A percentile compares a stretch with the other conserved stretches of the same genome.
Conservation (phyloP, 2,113 vertebrate genomes). For the Microcebus griseorufus region DNA sequence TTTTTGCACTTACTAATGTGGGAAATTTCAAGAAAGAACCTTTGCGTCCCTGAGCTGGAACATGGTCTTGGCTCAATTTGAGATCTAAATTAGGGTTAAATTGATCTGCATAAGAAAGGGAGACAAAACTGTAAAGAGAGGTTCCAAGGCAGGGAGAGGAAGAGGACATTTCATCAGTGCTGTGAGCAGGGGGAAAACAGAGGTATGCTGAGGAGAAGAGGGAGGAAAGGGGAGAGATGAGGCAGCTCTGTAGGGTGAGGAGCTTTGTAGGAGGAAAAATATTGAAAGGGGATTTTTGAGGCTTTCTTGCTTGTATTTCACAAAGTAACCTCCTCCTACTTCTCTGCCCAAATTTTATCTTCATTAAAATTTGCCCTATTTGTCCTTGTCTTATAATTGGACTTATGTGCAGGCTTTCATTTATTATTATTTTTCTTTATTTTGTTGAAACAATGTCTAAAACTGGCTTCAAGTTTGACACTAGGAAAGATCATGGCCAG, state of each 20-base stretch:
- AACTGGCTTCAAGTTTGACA: neutral
- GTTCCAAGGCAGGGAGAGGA: accelerated
- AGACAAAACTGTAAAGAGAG: neutral
- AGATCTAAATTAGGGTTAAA: neutral
- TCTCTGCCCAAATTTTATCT: neutral
- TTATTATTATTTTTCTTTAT: neutral
- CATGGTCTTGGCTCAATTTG: neutral
- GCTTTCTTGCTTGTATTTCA: neutral
- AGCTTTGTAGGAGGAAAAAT: neutral
- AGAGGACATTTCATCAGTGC: accelerated
- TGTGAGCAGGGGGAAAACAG: neutral
- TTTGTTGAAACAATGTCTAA: neutral
- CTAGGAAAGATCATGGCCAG: neutral
- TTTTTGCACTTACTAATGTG: neutral
- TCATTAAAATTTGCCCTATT: neutral
- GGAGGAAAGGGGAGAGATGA: neutral
- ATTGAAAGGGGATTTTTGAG: neutral
- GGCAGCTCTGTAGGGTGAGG: accelerated
- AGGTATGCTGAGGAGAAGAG: neutral
- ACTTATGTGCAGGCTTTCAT: neutral
- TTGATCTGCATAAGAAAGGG: neutral
- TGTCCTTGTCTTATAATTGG: neutral
- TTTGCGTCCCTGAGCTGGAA: neutral
- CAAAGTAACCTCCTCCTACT: neutral
- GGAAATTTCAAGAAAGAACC: neutral